Percentiles rank a stretch among this genome's conserved stretches.
Evolutionary conservation across 2,797 vertebrate genomes (phyloP).

Genomic region (Arnoldichthys spilopterus): DNA sequence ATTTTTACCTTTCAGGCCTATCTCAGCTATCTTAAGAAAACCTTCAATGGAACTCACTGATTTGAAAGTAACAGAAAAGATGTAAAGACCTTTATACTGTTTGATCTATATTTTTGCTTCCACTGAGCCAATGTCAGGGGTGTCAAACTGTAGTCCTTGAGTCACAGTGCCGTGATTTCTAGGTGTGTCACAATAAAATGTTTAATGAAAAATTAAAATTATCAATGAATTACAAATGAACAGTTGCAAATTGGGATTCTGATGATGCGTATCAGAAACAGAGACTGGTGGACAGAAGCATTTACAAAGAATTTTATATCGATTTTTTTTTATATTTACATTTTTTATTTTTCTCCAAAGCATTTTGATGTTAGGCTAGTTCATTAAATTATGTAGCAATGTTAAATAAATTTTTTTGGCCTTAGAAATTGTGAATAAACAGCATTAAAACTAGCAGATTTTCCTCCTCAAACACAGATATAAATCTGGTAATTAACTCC

Average conservation of each 20-base stretch:
- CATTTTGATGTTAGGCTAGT: too few species aligned
- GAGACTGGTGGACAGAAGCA: not conserved
- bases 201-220: too few species aligned
- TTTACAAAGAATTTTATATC: too few species aligned
- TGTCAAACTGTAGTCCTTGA: too few species aligned
- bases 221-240: not conserved
- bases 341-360: too few species aligned
- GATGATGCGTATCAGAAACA: not conserved
- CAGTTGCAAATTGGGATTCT: too few species aligned
- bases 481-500: not conserved
- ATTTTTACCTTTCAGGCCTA: not conserved
- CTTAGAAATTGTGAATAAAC: too few species aligned
- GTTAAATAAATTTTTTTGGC: too few species aligned
- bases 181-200: not conserved
- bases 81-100: not conserved
- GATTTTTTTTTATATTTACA: too few species aligned
- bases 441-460: not conserved
- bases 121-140: not conserved
- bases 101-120: not conserved
- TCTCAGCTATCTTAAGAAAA: not conserved
- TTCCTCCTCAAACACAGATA: not conserved
- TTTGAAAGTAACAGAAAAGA: constrained; percentile 14
- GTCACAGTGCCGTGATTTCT: not conserved
- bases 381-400: too few species aligned
- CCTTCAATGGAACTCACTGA: not conserved